Conservation (phyloP, 2,888 invertebrate genomes). For the Phanerotoma sp. region DNA sequence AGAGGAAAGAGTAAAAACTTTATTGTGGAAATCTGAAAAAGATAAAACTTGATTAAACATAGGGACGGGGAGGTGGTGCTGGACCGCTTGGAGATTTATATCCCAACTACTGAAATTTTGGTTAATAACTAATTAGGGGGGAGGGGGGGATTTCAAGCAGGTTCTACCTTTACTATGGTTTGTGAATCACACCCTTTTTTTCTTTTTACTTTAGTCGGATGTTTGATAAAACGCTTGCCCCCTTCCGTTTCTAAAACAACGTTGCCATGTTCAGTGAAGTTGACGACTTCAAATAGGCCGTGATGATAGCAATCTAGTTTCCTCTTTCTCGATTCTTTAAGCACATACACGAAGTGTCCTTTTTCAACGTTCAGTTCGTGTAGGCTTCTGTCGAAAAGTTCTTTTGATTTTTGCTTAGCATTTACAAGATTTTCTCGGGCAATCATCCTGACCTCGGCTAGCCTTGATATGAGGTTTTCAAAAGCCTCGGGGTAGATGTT, state of each 20-base stretch:
- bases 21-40: too few relatives aligned
- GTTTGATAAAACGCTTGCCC: background rate
- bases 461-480: background rate
- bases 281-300: conserved; percentile 5
- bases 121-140: too few relatives aligned
- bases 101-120: too few relatives aligned
- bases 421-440: background rate
- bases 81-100: too few relatives aligned
- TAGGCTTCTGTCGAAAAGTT: background rate
- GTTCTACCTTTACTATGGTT: too few relatives aligned
- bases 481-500: background rate
- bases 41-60: too few relatives aligned
- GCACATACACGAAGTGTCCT: background rate
- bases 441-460: background rate
- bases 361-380: background rate
- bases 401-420: background rate
- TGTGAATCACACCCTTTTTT: too few relatives aligned
- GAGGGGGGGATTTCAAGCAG: too few relatives aligned
- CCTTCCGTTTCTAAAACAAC: background rate
- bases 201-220: background rate
- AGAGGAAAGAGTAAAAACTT: too few relatives aligned
- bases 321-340: conserved; percentile 2
- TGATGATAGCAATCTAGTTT: background rate
- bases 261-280: background rate
- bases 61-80: too few relatives aligned